Evolutionary conservation across 2,888 invertebrate genomes (phyloP).

Genomic region (Agelastica alni): DNA sequence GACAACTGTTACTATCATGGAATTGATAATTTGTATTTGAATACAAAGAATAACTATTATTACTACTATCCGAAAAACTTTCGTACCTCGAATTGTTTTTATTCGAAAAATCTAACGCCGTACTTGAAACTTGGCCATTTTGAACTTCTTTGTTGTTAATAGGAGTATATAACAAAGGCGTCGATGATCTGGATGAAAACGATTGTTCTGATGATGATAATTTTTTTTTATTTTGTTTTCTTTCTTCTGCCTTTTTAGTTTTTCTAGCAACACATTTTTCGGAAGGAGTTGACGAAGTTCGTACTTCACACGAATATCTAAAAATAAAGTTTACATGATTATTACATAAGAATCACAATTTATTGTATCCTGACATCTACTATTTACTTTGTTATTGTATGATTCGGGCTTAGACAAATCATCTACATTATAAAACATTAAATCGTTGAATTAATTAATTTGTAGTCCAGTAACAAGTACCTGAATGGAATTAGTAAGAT

Average conservation of each 20-base stretch:
- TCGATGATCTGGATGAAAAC: constrained; percentile 26
- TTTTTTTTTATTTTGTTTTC: constrained; percentile 60
- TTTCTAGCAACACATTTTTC: constrained; percentile 59
- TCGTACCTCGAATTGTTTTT: constrained; percentile 45
- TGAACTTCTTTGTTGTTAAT: constrained; percentile 64
- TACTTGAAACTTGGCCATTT: constrained; percentile 84
- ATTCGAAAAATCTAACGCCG: constrained; percentile 66
- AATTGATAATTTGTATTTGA: constrained; percentile 28
- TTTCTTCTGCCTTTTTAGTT: constrained; percentile 78
- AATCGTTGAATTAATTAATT: no score
- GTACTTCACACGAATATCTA: constrained; percentile 39
- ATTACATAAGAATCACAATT: no score
- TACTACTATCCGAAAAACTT: constrained; percentile 33
- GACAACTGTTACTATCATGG: constrained; percentile 34
- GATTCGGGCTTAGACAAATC: no score
- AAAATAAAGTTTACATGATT: no score
- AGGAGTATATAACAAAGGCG: constrained; percentile 15
- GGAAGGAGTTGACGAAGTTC: constrained; percentile 40
- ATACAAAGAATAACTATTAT: constrained; percentile 29
- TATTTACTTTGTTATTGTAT: no score
- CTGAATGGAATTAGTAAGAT: no score
- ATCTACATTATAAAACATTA: no score
- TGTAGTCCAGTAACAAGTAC: no score
- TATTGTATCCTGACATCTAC: no score
- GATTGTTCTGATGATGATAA: constrained; percentile 16